Conservation (phyloP, 1,140 invertebrate species). For the Drosophila watanabei region DNA sequence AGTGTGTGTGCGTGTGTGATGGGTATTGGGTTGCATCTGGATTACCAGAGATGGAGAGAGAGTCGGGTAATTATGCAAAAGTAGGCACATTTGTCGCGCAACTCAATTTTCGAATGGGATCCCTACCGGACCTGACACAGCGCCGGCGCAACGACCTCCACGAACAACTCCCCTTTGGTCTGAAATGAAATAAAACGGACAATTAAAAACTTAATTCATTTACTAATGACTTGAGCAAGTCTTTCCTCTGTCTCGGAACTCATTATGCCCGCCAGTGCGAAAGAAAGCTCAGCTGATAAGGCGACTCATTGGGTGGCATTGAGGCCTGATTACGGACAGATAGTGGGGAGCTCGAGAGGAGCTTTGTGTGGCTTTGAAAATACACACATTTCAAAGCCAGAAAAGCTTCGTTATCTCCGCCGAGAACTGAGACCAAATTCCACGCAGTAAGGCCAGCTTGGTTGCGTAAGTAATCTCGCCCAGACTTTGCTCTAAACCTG, state of each 20-base stretch:
- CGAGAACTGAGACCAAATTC: background rate
- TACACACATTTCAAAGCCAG: background rate
- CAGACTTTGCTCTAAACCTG: background rate
- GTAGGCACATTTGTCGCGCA: conserved; percentile 6
- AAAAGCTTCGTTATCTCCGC: background rate
- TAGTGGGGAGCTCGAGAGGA: conserved; percentile 1
- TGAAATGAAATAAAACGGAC: conserved; percentile 10
- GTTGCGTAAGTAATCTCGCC: conserved; percentile 19
- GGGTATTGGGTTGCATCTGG: conserved; percentile 18
- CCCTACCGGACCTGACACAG: conserved; percentile 9
- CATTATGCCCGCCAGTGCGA: background rate
- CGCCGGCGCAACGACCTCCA: conserved; percentile 6
- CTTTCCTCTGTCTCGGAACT: background rate
- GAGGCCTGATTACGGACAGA: conserved; percentile 13
- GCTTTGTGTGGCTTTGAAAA: background rate
- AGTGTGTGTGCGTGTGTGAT: background rate
- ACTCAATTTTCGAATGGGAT: conserved; percentile 15
- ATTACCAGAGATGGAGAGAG: conserved; percentile 3
- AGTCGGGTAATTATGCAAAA: conserved; percentile 4
- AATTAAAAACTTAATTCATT: conserved; percentile 21
- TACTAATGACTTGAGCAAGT: conserved; percentile 8
- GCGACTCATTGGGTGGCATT: conserved; percentile 8
- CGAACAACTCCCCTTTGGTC: conserved; percentile 12
- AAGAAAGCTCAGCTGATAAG: conserved; percentile 12
- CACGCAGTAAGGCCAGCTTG: background rate